Base-by-base conservation (phyloP, 2,797 vertebrate species). In the Myioborus melanocephalus region DNA sequence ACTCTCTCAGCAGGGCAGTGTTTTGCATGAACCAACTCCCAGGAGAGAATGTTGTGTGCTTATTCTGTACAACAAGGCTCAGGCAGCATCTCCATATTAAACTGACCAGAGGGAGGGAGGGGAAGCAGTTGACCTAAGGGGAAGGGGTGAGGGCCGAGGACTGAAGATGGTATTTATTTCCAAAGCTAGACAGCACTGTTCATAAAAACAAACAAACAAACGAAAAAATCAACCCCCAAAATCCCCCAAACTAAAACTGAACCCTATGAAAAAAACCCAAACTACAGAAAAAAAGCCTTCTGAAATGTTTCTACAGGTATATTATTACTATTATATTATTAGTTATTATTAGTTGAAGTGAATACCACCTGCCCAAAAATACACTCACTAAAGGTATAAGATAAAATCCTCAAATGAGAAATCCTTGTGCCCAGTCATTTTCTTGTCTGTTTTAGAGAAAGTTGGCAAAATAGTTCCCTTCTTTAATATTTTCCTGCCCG, bases 1-100 rank as follows among this genome's bases (percentile, higher is more conserved):
- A 98, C 98, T 98, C 98, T 98, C 98, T 99, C 98, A 96, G 98
- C 96, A 94, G 98, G 98, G 98, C 97, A 98, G 98, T 97, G 98
- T 98, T 99, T 98, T 99, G 98, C 98, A 99, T 99, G 98, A 99
- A 98, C 98, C 97, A 98, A 96, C 98, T 99, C 99, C 98, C 98
- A 98, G 97, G 98, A 98, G 99, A 99, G 98, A 98, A 98, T 97
- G 97, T 97, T 98, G 98, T 98, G 98, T 98, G 98, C 98, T 98
- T 98, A 98, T 98, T 98, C 98, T 98, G 97, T 98, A 98, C 98
- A 98, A 98, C 97, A 98, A 97, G 98, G 97, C 98, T 97, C 96
- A 98, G 98, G 97, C 98, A 98, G 97, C 96, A 98, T 98, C 97
- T 98, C 93, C 98, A 98, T 98, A 98, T 98, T 98, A 98, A 97